Percentiles rank a stretch among this genome's conserved stretches.
Conservation (phyloP, 92 coral and sea anemone species). For the Muricea muricata region DNA sequence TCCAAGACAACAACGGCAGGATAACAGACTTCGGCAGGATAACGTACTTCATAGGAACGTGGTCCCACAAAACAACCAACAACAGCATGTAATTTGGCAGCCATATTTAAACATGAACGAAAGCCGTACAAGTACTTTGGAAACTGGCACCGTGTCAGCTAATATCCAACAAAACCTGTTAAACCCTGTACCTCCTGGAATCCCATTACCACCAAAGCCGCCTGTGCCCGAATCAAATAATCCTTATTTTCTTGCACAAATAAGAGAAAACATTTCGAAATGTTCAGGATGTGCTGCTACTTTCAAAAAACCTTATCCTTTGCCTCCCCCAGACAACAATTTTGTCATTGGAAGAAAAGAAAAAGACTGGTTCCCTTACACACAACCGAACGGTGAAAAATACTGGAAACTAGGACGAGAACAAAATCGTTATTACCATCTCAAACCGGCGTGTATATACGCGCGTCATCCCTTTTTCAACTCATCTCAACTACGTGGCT, state of each 20-base stretch:
- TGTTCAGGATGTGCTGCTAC: conserved; percentile 16
- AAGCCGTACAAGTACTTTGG: not conserved
- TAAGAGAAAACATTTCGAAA: conserved; percentile 22
- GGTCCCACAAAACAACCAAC: not conserved
- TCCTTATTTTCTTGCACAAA: conserved; percentile 36
- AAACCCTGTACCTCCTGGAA: not conserved
- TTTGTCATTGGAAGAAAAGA: conserved; percentile 45
- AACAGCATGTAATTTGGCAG: not conserved
- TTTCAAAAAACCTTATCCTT: not conserved
- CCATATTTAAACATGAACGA: not conserved
- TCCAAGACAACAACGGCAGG: not conserved
- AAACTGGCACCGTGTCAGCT: not conserved
- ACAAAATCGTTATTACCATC: conserved; percentile 53
- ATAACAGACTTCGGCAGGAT: not conserved
- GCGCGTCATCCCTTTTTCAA: conserved; percentile 2
- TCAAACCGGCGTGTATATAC: conserved; percentile 25
- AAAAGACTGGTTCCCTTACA: conserved; percentile 42
- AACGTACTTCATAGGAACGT: not conserved
- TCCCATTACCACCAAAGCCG: conserved; percentile 48
- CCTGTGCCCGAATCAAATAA: conserved; percentile 31
- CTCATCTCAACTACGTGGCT: conserved; percentile 24
- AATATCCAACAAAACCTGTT: not conserved
- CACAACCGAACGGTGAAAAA: conserved; percentile 22
- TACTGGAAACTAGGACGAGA: conserved; percentile 54
- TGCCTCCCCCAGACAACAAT: conserved; percentile 34